A percentile compares a stretch with the other conserved stretches of the same genome.
Evolutionary conservation across 2,113 vertebrate species (phyloP).

Genomic region (Anser cygnoides): DNA sequence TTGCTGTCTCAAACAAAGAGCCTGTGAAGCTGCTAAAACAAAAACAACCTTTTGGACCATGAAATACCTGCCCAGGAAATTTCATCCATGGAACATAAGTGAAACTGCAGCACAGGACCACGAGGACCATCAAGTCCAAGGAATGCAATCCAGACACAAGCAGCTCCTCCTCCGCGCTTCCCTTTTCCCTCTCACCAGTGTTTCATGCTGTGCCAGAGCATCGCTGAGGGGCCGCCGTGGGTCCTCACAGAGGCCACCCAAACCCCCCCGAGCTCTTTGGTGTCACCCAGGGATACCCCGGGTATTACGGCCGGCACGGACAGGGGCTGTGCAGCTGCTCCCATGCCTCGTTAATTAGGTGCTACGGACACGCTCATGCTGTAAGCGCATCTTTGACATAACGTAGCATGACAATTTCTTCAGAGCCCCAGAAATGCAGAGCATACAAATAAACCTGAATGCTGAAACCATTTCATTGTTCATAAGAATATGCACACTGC

Average conservation of each 20-base stretch:
- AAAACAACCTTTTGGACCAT: not conserved
- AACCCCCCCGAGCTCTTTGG: not conserved
- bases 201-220: not conserved
- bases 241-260: not conserved
- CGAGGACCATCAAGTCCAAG: not conserved
- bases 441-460: slow-evolving; percentile 35
- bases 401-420: slow-evolving; percentile 28
- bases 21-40: not conserved
- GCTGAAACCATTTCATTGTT: slow-evolving; percentile 39
- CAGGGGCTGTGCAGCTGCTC: not conserved
- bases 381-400: slow-evolving; percentile 16
- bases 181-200: not conserved
- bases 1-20: not conserved
- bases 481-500: not conserved
- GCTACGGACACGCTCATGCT: not conserved
- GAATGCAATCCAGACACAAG: not conserved
- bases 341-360: not conserved
- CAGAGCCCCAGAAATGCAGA: slow-evolving; percentile 18
- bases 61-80: not conserved
- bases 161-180: not conserved
- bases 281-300: not conserved
- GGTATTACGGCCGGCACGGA: not conserved
- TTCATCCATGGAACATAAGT: not conserved
- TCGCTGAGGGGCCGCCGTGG: accelerated
- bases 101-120: not conserved